These are phyloP conservation scores for Apistogramma diplotaenia DNA, from an alignment of 2,113 vertebrate species.

Conservation along the genomic window DNA sequence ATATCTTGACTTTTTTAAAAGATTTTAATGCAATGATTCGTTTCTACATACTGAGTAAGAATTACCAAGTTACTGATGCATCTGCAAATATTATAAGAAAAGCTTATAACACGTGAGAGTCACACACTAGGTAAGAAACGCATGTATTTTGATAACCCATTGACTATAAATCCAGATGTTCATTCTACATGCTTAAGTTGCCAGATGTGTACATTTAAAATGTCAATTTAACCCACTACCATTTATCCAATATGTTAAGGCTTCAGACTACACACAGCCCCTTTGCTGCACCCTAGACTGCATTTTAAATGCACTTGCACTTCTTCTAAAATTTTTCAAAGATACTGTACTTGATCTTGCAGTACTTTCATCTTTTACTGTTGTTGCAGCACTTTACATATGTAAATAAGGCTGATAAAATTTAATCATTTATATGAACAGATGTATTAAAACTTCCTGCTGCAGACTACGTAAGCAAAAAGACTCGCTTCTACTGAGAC, in stretches of 20 bases:
- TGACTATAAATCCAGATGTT: too few relatives aligned
- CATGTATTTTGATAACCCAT: neutral
- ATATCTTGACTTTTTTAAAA: too few relatives aligned
- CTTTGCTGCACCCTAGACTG: neutral
- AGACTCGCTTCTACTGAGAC: neutral
- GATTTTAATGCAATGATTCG: neutral
- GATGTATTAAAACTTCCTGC: neutral
- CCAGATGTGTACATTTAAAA: neutral
- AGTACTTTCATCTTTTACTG: neutral
- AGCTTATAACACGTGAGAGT: neutral
- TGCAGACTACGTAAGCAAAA: neutral
- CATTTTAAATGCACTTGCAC: neutral
- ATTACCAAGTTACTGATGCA: too few relatives aligned
- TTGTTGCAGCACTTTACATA: neutral
- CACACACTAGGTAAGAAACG: neutral
- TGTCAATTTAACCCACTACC: neutral
- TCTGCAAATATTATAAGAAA: neutral
- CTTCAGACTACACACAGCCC: neutral
- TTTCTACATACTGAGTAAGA: neutral
- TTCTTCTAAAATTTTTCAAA: neutral
- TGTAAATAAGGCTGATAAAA: neutral
- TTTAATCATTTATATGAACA: neutral
- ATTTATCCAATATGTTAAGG: neutral
- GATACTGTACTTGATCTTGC: neutral
- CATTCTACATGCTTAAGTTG: too few relatives aligned